Percentiles rank a stretch among this genome's conserved stretches.
Evolutionary conservation across 2,113 vertebrate genomes (phyloP).

Genomic region (Butorides virescens): DNA sequence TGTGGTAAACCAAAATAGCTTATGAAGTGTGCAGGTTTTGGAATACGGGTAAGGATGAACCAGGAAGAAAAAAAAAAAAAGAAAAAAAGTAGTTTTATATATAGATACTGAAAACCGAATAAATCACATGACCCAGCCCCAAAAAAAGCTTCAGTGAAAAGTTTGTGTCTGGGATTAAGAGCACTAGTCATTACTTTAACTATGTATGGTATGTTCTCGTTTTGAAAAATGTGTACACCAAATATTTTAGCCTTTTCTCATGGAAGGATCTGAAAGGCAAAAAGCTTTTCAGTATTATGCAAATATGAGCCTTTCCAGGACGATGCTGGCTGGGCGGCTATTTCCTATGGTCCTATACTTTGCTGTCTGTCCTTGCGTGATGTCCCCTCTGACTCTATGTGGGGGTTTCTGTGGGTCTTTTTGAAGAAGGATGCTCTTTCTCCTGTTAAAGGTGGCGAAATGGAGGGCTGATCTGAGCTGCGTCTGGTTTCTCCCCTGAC

Average conservation of each 20-base stretch:
- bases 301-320: constrained; percentile 34
- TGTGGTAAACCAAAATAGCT: constrained; percentile 69
- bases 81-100: constrained; percentile 38
- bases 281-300: constrained; percentile 3
- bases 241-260: constrained; percentile 65
- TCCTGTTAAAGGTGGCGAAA: neutral
- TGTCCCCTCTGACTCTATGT: neutral
- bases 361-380: neutral
- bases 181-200: constrained; percentile 66
- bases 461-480: neutral
- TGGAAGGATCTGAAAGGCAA: constrained; percentile 14
- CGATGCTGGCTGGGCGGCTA: neutral
- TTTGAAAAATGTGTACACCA: constrained; percentile 46
- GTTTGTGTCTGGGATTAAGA: constrained; percentile 62
- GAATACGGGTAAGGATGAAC: constrained; percentile 36
- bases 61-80: constrained; percentile 1
- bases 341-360: neutral
- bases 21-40: constrained; percentile 61
- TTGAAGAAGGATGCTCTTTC: neutral
- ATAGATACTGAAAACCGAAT: constrained; percentile 59
- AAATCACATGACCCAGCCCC: constrained; percentile 51
- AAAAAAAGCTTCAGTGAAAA: constrained; percentile 63
- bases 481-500: neutral
- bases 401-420: neutral
- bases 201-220: constrained; percentile 62